Base-by-base conservation (phyloP, 2,888 invertebrate species). In the Onthophagus sagittarius region DNA sequence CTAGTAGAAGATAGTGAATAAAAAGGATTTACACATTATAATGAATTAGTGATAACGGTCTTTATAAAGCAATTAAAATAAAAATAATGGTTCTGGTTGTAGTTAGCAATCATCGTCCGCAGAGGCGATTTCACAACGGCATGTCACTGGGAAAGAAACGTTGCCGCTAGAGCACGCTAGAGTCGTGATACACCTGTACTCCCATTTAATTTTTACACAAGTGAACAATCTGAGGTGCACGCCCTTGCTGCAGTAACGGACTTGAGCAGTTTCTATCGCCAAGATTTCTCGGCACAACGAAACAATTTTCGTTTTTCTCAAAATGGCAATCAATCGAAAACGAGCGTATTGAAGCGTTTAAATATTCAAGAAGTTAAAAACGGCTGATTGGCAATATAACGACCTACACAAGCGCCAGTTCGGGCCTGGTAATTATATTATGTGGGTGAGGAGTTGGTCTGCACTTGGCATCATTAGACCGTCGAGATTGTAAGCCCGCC, bases 401-500 rank as follows among this genome's bases (percentile, higher is more conserved):
- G 39, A 53, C 9, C 39, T 7, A 53, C 39, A 11, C 39, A 11
- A 53, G 39, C 39, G 63, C 69, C 15, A 75, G 70, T 75, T 62
- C 76, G 76, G 73, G 32, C 74, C 77, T 77, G 75, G 69, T 75
- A 73, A 76, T 75, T 75, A 76, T 77, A 77, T 74, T 74, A 76
- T 76, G 78, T 78, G 78, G 78, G 78, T 78, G 78, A 75, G 77
- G 76, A 76, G 73, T 74, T 74, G 73, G 76, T 77, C 73, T 75
- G 74, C 74, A 75, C 76, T 75, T 76, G 75, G 74, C 75, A 77
- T 77, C 76, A 78, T 78, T 78, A 78, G 78, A 75, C 75, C 75
- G 75, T 76, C 70, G 76, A 75, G 78, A 77, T 78, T 75, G 79
- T 75, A 76, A 74, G 78, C 77, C 75, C 73, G 79, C 79, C 78